Percentiles rank a stretch among this genome's conserved stretches.
These are phyloP conservation scores for Streptopelia turtur DNA, from an alignment of 2,797 vertebrate species.

Conservation along the genomic window DNA sequence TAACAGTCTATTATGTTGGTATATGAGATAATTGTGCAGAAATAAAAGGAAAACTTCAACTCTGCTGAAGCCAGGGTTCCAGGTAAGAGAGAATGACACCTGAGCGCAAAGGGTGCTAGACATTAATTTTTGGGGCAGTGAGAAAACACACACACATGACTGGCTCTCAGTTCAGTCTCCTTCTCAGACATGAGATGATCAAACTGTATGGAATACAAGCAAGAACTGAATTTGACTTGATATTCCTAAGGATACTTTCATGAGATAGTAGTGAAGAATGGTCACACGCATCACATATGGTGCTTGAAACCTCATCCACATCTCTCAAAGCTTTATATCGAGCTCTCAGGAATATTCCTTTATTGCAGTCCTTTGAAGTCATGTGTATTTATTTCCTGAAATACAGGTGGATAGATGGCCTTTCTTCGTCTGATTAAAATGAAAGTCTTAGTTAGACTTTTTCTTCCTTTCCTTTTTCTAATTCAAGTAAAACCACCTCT, in stretches of 20 bases:
- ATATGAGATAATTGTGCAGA: background rate
- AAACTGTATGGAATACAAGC: background rate
- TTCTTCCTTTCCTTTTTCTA: background rate
- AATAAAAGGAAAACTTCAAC: background rate
- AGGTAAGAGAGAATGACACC: background rate
- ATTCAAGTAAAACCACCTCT: background rate
- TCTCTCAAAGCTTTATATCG: background rate
- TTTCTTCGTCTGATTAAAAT: background rate
- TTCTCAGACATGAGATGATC: background rate
- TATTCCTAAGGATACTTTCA: background rate
- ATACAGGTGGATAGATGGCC: background rate
- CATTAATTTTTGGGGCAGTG: rapidly evolving
- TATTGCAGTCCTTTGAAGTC: background rate
- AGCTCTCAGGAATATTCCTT: background rate
- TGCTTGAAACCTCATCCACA: background rate
- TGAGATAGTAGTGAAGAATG: background rate
- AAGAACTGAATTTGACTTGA: background rate
- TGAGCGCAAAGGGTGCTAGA: background rate
- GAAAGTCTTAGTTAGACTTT: background rate
- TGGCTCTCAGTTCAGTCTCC: background rate
- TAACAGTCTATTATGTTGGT: background rate
- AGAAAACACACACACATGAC: background rate
- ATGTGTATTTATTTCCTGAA: background rate
- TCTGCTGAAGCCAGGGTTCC: background rate
- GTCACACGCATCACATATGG: background rate